Evolutionary conservation across 2,888 invertebrate species (phyloP).

Genomic region (Lypha dubia): DNA sequence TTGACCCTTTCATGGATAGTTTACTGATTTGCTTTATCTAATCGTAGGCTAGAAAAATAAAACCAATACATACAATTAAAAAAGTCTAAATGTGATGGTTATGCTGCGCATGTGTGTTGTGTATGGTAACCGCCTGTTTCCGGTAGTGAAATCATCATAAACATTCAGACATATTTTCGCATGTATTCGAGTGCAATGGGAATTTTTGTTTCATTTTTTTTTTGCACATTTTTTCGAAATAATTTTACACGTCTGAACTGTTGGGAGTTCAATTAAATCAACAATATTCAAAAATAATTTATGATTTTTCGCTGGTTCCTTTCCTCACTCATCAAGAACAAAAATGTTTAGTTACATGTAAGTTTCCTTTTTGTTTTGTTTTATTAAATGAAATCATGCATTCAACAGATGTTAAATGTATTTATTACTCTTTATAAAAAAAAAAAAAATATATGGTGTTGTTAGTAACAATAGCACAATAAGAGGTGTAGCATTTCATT

Average conservation of each 20-base stretch:
- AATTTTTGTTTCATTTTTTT: slow-evolving; percentile 44
- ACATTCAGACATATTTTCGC: background rate
- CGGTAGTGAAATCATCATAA: slow-evolving; percentile 65
- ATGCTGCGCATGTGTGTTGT: slow-evolving; percentile 49
- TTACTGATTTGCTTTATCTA: slow-evolving; percentile 36
- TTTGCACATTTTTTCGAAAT: slow-evolving; percentile 34
- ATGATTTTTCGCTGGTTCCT: background rate
- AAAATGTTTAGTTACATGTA: slow-evolving; percentile 7
- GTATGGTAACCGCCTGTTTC: slow-evolving; percentile 70
- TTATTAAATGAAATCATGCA: slow-evolving; percentile 54
- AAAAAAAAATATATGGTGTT: background rate
- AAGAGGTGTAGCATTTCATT: slow-evolving; percentile 28
- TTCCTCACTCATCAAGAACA: slow-evolving; percentile 1
- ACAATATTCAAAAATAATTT: slow-evolving; percentile 49
- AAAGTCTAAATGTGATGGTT: slow-evolving; percentile 15
- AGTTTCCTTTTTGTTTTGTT: background rate
- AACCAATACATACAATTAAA: slow-evolving; percentile 19
- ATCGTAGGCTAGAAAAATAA: slow-evolving; percentile 44
- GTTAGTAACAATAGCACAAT: background rate
- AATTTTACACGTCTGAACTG: slow-evolving; percentile 65
- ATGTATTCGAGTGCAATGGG: slow-evolving; percentile 37
- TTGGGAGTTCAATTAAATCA: slow-evolving; percentile 49
- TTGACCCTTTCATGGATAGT: slow-evolving; percentile 62
- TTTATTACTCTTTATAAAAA: slow-evolving; percentile 36
- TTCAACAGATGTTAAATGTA: slow-evolving; percentile 66